A percentile compares a stretch with the other conserved stretches of the same genome.
Evolutionary conservation across 92 coral and sea anemone species (phyloP).

Genomic region (Umimayanthus kanabou): DNA sequence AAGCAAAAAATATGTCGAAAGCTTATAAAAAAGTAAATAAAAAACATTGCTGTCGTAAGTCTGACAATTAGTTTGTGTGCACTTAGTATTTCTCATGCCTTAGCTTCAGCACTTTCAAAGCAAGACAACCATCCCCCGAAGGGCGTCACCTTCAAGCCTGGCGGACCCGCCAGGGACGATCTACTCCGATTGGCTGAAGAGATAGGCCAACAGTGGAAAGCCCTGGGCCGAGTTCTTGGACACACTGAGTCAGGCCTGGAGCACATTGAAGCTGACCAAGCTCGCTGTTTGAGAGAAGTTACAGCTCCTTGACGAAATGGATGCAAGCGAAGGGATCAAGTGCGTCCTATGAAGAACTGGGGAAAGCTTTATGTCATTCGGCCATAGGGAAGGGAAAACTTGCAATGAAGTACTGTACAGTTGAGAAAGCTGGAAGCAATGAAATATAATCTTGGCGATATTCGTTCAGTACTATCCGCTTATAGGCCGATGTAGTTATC

Average conservation of each 20-base stretch:
- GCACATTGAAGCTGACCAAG: slow-evolving; percentile 42
- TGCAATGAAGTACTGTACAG: slow-evolving; percentile 18
- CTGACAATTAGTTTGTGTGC: not conserved
- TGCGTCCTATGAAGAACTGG: slow-evolving; percentile 38
- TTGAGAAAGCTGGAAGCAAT: not conserved
- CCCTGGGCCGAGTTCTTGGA: slow-evolving; percentile 38
- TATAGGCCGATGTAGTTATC: too few relatives aligned
- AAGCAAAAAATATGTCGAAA: not conserved
- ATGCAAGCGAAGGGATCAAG: not conserved
- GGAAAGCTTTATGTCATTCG: slow-evolving; percentile 23
- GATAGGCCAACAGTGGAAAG: slow-evolving; percentile 46
- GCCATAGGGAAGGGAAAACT: slow-evolving; percentile 32
- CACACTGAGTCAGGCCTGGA: slow-evolving; percentile 10
- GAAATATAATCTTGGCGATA: not conserved
- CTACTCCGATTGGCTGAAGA: slow-evolving; percentile 21
- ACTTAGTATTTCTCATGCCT: not conserved
- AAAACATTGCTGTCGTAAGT: too few relatives aligned
- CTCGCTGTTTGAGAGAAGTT: slow-evolving; percentile 40
- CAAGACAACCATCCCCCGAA: not conserved
- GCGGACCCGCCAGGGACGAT: not conserved
- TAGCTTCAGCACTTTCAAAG: not conserved
- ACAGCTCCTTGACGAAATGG: slow-evolving; percentile 42
- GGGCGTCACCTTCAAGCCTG: slow-evolving; percentile 10
- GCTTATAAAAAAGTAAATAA: too few relatives aligned
- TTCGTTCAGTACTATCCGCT: too few relatives aligned